phyloP scores from a whole-genome alignment of 2,888 invertebrate species.

The Epistrophe eligans region DNA sequence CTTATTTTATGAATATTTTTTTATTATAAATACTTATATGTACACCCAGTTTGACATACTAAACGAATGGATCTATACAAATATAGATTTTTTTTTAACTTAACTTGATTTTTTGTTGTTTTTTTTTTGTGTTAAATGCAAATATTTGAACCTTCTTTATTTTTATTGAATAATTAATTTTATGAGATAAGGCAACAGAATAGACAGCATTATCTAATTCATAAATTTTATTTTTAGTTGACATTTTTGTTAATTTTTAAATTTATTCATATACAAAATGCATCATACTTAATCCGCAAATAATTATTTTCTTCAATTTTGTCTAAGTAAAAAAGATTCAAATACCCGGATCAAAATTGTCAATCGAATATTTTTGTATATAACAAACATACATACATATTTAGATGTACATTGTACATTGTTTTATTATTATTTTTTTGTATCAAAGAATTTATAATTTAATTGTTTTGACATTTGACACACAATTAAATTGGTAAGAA shows the following conservation, averaged over 20 bases:
- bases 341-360: background rate
- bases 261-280: background rate
- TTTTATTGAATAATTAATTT: no score
- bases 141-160: no score
- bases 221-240: background rate
- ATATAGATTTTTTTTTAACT: no score
- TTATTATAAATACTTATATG: no score
- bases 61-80: no score
- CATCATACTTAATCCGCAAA: background rate
- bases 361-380: no score
- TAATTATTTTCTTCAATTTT: background rate
- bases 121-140: background rate
- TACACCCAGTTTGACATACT: no score
- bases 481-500: slow-evolving; percentile 75
- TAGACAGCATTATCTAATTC: no score
- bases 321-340: background rate
- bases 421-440: slow-evolving; percentile 9
- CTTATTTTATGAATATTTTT: no score
- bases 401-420: background rate
- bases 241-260: background rate
- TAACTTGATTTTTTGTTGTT: no score
- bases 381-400: background rate
- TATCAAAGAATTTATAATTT: slow-evolving; percentile 44
- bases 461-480: slow-evolving; percentile 75
- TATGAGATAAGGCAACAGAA: no score